These are phyloP conservation scores for Epizoanthus scotinus DNA, from an alignment of 92 coral and sea anemone genomes.

Conservation along the genomic window DNA sequence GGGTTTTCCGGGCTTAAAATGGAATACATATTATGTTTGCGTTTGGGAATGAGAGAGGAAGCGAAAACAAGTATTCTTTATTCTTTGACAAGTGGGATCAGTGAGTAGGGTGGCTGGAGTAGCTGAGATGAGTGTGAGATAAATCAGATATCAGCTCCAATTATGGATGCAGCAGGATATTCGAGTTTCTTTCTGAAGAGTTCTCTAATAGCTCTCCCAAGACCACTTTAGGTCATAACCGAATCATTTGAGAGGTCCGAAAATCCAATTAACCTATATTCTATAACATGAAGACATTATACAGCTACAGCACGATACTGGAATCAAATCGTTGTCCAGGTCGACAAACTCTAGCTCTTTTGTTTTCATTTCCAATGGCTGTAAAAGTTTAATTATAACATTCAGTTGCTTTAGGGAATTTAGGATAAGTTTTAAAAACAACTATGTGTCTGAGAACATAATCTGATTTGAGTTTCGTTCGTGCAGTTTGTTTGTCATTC, in stretches of 20 bases:
- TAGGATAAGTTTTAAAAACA: not conserved
- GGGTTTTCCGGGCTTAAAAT: not conserved
- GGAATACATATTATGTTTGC: not conserved
- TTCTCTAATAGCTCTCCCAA: slow-evolving; percentile 23
- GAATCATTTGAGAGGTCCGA: slow-evolving; percentile 20
- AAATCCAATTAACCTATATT: slow-evolving; percentile 39
- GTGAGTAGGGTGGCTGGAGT: no score
- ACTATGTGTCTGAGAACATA: slow-evolving; percentile 2
- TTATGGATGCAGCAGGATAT: slow-evolving; percentile 25
- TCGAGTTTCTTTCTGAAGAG: slow-evolving; percentile 33
- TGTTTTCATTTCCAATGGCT: no score
- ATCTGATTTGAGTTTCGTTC: slow-evolving; percentile 16
- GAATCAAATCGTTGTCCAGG: not conserved
- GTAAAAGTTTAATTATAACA: not conserved
- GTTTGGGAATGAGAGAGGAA: not conserved
- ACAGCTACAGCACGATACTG: not conserved
- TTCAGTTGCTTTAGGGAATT: no score
- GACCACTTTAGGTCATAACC: slow-evolving; percentile 21
- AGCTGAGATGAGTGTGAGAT: not conserved
- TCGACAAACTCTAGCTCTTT: not conserved
- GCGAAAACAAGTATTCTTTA: not conserved
- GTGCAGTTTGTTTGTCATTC: slow-evolving; percentile 15
- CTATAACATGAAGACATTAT: not conserved
- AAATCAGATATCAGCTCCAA: slow-evolving; percentile 11
- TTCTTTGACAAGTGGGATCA: no score